phyloP scores from a whole-genome alignment of 2,113 vertebrate species.

The Podocnemis expansa region DNA sequence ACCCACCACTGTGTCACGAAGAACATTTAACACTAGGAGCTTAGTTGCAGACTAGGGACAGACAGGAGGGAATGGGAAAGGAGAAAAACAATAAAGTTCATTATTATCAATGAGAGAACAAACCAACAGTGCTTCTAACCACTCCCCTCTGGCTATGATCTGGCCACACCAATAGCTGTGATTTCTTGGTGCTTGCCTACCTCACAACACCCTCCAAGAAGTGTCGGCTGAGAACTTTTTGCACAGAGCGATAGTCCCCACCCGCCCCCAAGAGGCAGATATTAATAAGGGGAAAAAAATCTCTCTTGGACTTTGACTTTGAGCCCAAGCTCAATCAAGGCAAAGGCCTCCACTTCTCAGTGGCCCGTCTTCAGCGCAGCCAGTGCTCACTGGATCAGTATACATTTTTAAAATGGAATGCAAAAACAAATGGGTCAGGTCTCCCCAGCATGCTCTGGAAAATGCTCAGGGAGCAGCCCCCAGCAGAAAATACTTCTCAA shows the following conservation, averaged over 20 bases:
- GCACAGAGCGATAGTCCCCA: accelerated
- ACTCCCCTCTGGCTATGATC: neutral
- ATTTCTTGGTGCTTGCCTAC: neutral
- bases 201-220: accelerated
- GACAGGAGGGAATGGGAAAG: neutral
- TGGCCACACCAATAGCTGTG: neutral
- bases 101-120: conserved; percentile 7
- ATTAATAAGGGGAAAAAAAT: neutral
- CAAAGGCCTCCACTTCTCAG: neutral
- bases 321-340: neutral
- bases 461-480: too few species aligned
- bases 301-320: neutral
- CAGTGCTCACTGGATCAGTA: too few species aligned
- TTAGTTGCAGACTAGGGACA: accelerated
- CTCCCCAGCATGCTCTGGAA: too few species aligned
- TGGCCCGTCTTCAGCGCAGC: too few species aligned
- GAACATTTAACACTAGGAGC: accelerated
- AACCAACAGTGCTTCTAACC: neutral
- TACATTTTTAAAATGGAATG: too few species aligned
- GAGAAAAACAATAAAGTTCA: neutral
- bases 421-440: too few species aligned
- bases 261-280: neutral
- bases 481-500: too few species aligned
- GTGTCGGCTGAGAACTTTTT: neutral
- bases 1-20: neutral